These are phyloP conservation scores for Cephus spinipes DNA, from an alignment of 2,888 invertebrate genomes.

Conservation along the genomic window DNA sequence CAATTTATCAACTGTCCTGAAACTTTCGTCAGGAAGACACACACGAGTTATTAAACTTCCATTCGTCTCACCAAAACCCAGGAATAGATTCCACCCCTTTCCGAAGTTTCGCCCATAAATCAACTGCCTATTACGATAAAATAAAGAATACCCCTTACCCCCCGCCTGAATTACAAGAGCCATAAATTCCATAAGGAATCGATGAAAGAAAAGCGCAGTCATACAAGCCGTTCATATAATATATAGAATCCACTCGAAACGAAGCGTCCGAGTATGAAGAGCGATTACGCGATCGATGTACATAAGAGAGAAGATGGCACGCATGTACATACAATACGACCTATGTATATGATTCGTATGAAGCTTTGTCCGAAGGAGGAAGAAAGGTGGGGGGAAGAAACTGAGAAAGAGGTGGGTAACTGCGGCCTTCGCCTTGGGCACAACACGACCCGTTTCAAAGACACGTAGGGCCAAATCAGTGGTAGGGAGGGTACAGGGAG, in stretches of 20 bases:
- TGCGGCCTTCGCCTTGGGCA: conserved; percentile 46
- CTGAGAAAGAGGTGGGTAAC: conserved; percentile 12
- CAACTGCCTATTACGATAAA: neutral
- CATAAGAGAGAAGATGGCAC: conserved; percentile 22
- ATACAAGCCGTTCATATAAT: neutral
- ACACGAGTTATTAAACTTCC: neutral
- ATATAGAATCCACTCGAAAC: neutral
- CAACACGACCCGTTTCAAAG: conserved; percentile 62
- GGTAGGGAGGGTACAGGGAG: conserved; percentile 24
- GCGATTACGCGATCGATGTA: neutral
- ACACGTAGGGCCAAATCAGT: conserved; percentile 51
- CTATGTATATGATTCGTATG: neutral
- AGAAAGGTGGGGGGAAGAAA: conserved; percentile 6
- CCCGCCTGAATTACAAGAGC: neutral
- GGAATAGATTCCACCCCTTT: neutral
- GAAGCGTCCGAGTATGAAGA: neutral
- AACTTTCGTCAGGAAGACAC: neutral
- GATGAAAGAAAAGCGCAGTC: neutral
- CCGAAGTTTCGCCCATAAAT: neutral
- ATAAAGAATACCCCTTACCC: neutral
- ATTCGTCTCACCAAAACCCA: neutral
- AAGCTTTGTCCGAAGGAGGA: conserved; percentile 2
- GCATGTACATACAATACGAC: neutral
- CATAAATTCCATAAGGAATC: neutral
- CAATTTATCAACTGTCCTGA: neutral